Evolutionary conservation across 1,140 invertebrate species (phyloP).

Genomic region (Pygmarrhopalites habei): DNA sequence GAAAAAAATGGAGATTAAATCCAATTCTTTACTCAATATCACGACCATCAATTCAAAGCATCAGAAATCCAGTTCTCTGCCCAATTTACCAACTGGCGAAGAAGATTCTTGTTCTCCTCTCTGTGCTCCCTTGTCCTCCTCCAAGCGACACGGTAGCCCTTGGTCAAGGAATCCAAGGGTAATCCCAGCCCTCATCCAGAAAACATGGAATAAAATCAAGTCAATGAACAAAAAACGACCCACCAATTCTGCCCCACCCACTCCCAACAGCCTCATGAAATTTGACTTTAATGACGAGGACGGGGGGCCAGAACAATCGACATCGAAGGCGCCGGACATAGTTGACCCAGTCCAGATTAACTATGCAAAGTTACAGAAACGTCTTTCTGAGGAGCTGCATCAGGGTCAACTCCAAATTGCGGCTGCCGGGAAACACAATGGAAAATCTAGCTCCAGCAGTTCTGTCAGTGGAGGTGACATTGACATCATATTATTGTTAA

Average conservation of each 20-base stretch:
- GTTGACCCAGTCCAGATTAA: slow-evolving; percentile 51
- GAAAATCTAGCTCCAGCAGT: neutral
- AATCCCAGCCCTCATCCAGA: slow-evolving; percentile 21
- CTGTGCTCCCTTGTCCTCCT: neutral
- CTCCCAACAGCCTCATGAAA: slow-evolving; percentile 9
- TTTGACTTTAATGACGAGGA: slow-evolving; percentile 28
- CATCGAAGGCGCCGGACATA: slow-evolving; percentile 2
- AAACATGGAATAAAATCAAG: slow-evolving; percentile 38
- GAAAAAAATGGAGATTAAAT: slow-evolving; percentile 8
- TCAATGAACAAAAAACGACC: slow-evolving; percentile 23
- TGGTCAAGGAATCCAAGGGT: neutral
- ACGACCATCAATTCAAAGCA: neutral
- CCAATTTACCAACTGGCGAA: neutral
- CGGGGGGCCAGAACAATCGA: neutral
- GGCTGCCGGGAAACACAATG: neutral
- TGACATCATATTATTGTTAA: too few relatives aligned
- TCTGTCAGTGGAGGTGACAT: neutral
- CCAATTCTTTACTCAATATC: neutral
- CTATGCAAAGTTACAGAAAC: slow-evolving; percentile 43
- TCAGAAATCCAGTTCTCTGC: neutral
- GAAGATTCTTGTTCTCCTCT: too few relatives aligned
- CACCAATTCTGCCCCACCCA: slow-evolving; percentile 18
- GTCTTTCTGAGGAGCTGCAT: slow-evolving; percentile 31
- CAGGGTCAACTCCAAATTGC: slow-evolving; percentile 1
- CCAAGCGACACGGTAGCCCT: neutral